Base-by-base conservation (phyloP, 2,113 vertebrate genomes). In the Saguinus imperator region DNA sequence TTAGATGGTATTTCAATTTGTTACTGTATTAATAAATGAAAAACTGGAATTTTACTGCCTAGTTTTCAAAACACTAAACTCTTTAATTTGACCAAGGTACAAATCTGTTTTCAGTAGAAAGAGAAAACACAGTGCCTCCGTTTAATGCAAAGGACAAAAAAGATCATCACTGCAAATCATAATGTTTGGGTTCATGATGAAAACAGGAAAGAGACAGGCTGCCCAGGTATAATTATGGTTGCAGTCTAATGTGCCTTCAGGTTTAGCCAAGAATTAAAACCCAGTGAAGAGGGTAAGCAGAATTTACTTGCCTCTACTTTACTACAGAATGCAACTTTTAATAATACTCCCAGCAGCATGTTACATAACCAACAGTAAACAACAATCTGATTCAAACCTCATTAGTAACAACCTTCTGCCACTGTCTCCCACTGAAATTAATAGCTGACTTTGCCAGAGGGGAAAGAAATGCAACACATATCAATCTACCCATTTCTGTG, bases 241-340 rank as follows among this genome's bases (percentile, higher is more conserved):
- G 80, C 66, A 97, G 81, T 45, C 88, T 57, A 4, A 97, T 96
- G 91, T 4, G 96, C 93, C 91, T 97, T 92, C 76, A 94, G 96
- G 87, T 97, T 97, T 91, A 96, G 97, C 87, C 95, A 97, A 93
- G 93, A 95, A 97, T 97, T 97, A 98, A 97, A 98, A 97, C 48
- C 88, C 92, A 95, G 80, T 45, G 80, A 95, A 93, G 94, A 92
- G 5, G 25, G 79, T 76, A 95, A 95, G 96, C 85, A 97, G 57
- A 61, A 97, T 66, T 91, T 52, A 97, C 43, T 86, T 95, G 91
- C 73, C 93, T 96, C 92, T 98, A 95, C 95, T 95, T 96, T 94
- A 87, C 93, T 87, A 93, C 45, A 96, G 96, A 87, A 95, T 11
- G 68, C 92, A 97, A 96, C 92, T 96, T 97, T 97, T 95, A 98